Evolutionary conservation across 2,797 vertebrate genomes (phyloP).

Genomic region (Moxostoma hubbsi): DNA sequence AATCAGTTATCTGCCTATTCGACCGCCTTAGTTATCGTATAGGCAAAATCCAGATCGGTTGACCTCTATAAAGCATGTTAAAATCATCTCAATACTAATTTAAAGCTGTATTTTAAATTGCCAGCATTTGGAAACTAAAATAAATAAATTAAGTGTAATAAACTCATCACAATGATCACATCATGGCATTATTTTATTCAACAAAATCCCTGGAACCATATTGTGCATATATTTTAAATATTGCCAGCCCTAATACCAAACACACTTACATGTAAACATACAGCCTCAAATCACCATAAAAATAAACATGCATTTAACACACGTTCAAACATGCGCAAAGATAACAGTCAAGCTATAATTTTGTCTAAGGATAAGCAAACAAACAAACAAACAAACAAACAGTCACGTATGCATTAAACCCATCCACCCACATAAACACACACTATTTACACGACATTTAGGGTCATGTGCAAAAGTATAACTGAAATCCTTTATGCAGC

Average conservation of each 20-base stretch:
- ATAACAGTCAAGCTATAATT: constrained; percentile 20
- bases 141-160: no score
- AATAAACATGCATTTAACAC: constrained; percentile 25
- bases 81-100: no score
- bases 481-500: constrained; percentile 36
- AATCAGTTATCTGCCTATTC: no score
- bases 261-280: constrained; percentile 37
- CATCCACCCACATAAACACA: constrained; percentile 28
- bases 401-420: constrained; percentile 5
- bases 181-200: no score
- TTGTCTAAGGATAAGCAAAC: not conserved
- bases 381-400: constrained; percentile 19
- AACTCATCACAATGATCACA: no score
- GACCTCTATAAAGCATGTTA: no score
- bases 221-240: no score
- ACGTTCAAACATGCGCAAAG: constrained; percentile 7
- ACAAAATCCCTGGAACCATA: no score
- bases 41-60: no score
- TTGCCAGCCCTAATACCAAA: not conserved
- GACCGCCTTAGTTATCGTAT: no score
- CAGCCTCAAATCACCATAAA: constrained; percentile 19
- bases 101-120: no score
- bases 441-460: constrained; percentile 13
- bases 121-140: no score
- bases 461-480: constrained; percentile 47